Base-by-base conservation (phyloP, 1,140 invertebrate genomes). In the Homalodisca vitripennis region DNA sequence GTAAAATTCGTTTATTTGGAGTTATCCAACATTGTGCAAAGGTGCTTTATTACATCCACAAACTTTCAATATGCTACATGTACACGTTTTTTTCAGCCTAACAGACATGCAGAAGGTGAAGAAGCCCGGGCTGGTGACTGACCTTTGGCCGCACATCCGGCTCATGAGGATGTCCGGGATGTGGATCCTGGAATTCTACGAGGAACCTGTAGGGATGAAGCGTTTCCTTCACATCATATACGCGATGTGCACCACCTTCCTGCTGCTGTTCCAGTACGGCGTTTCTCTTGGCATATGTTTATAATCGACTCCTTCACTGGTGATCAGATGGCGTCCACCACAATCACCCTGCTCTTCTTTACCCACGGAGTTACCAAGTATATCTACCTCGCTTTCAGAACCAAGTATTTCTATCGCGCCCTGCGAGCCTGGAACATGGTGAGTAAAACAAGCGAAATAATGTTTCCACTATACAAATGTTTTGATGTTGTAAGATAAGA, bases 261-360 rank as follows among this genome's bases (percentile, higher is more conserved):
- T 77, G 2, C 53, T 77, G 2, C 51, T 75, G 24, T 24, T 73
- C 0, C 72, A 75, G 71, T 80, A 75, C 66, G 76, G n/a, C 75
- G 6, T 84, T 85, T 3, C 86, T 89, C 72, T 83, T 83, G 13
- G 82, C 86, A 22, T 92, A 92, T 76, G 81, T 92, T 79, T 82
- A n/a, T 87, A 0, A 53, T 85, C 27, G 87, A 92, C 76, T 84
- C 86, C 1, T 88, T 87, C n/a, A 89, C 92, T 73, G 89, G 91
- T 0, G 91, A 92, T 75, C 88, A 92, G 77, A 79, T 92, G 53
- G 90, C 90, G 0, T 89, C 89, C 0, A 92, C 92, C 71, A 92
- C 91, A 20, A 91, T 93, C 41, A 93, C 91, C 0, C 84, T 90
- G 1, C 82, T 93, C 3, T 92, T 92, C 79, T 92, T 93, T 78